Evolutionary conservation across 2,797 vertebrate genomes (phyloP), one percentile per base, ranked within the genome.

Genomic region (Melopsittacus undulatus): DNA sequence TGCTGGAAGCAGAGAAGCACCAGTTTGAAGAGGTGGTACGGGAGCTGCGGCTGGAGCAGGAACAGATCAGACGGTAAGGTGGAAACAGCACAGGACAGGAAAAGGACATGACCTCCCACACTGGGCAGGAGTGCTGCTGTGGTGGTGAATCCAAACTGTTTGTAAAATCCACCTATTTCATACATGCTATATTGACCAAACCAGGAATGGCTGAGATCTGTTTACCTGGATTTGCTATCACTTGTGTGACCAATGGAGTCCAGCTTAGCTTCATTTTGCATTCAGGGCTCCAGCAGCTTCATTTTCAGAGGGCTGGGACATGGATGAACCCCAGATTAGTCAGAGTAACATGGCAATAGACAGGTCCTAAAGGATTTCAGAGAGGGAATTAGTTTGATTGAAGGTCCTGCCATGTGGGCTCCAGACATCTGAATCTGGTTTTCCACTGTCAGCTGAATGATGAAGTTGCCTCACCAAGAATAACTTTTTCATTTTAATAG

Each of bases 21-120:
- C 99, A 97, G 96, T 99, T 99, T 95, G 99, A 99, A 92, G 99
- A 99, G 96, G 98, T 99, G 90, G 98, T 99, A 23, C 96, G 98
- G 96, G 99, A 99, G 93, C 98, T 99, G 95, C 98, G 98, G 88
- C 90, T 98, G 24, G 99, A 99, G 90, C 99, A 99, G 96, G 99
- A 99, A 34, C 98, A 99, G 96, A 99, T 99, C 96, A 99, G 98
- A 95, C 95, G 98, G 99, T 99, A 90, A 62, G 40, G 45, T 3
- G 2, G 17, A 49, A 62, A 32, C 34, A 36, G 27, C 6, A 1
- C 20, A 6, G 69, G 64, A 22, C 45, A 62, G 69, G 18, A 5
- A 27, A 27, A 40, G 42, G 76, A 48, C 43, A 22, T 2, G 0
- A 56, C 2, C 27, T 70, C 24, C 24, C 36, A 34, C 19, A 0